phyloP scores from a whole-genome alignment of 2,888 invertebrate genomes.

The Coecobrya sp. region DNA sequence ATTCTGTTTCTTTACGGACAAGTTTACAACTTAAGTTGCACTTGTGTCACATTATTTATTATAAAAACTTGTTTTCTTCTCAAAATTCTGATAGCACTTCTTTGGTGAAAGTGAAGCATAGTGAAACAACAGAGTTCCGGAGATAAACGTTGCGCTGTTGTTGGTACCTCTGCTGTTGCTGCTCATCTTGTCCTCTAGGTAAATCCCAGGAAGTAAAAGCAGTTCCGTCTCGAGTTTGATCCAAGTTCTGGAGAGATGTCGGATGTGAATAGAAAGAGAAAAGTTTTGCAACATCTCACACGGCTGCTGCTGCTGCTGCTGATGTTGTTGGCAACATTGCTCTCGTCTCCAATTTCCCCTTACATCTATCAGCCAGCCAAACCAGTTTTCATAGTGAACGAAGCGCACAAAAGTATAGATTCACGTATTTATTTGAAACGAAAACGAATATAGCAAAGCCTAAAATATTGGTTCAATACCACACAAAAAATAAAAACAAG shows the following conservation, averaged over 20 bases:
- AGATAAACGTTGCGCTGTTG: background rate
- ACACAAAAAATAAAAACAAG: no score
- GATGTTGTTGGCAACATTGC: background rate
- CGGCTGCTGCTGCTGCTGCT: no score
- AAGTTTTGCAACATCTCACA: background rate
- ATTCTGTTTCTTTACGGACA: background rate
- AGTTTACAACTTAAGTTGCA: background rate
- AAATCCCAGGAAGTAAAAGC: slow-evolving; percentile 12
- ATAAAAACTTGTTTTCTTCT: background rate
- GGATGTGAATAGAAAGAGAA: background rate
- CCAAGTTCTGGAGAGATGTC: background rate
- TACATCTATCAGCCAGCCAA: background rate
- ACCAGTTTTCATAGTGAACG: no score
- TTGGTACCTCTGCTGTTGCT: background rate
- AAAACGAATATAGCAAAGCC: no score
- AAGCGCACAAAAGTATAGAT: no score
- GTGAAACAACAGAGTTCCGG: background rate
- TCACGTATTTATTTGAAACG: no score
- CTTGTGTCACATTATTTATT: background rate
- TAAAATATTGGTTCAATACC: no score
- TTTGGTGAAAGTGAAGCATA: background rate
- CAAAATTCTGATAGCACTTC: background rate
- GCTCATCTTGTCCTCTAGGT: slow-evolving; percentile 14
- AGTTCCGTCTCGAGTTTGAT: background rate
- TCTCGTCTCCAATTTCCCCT: background rate